Conservation (phyloP, 2,888 invertebrate genomes). For the Polyommatus iphigenia region DNA sequence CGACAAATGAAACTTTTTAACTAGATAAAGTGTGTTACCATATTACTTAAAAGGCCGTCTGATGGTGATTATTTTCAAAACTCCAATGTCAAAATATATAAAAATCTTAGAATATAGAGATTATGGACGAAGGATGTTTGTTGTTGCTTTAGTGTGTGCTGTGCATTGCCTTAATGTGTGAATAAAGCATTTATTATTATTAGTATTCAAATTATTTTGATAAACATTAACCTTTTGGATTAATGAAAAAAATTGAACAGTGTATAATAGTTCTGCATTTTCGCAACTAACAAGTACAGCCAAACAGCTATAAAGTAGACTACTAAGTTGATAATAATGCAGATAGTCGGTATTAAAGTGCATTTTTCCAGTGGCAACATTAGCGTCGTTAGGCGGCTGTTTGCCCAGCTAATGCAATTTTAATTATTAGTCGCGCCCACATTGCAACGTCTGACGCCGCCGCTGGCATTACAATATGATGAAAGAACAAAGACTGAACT, state of each 20-base stretch:
- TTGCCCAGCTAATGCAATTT: constrained; percentile 76
- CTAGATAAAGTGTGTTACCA: too few relatives aligned
- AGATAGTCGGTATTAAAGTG: constrained; percentile 37
- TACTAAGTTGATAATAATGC: constrained; percentile 7
- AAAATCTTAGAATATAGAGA: too few relatives aligned
- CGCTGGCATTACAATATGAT: constrained; percentile 5
- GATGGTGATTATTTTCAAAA: too few relatives aligned
- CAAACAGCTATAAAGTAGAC: background rate
- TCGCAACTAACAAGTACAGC: background rate
- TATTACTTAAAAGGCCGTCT: too few relatives aligned
- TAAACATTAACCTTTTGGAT: too few relatives aligned
- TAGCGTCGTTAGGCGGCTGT: constrained; percentile 65
- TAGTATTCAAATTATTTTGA: too few relatives aligned
- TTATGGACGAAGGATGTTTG: too few relatives aligned
- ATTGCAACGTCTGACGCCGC: constrained; percentile 50
- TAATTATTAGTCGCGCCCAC: constrained; percentile 76
- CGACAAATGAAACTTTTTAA: background rate
- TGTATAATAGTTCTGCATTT: background rate
- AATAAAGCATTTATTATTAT: too few relatives aligned
- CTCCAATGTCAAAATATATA: too few relatives aligned
- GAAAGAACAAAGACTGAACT: background rate
- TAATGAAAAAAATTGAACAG: too few relatives aligned
- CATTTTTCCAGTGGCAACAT: constrained; percentile 68
- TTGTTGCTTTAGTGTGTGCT: too few relatives aligned
- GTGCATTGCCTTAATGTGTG: too few relatives aligned